These are phyloP conservation scores for Sepioteuthis lessoniana DNA, from an alignment of 2,888 invertebrate species.

Conservation along the genomic window DNA sequence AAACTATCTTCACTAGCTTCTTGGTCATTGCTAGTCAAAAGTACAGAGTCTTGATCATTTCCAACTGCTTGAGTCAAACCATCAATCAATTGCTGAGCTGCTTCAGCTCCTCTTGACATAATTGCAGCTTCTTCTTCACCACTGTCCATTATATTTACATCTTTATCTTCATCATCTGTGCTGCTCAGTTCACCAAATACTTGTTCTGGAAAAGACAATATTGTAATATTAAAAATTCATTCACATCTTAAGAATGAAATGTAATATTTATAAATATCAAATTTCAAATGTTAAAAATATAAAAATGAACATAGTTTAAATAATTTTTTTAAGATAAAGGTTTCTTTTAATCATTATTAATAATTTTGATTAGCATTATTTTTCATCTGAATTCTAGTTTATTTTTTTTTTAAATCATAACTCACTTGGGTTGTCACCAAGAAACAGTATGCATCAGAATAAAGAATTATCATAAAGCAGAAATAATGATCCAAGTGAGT, in stretches of 20 bases:
- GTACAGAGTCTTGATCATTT: constrained; percentile 6
- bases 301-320: no score
- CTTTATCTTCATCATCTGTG: constrained; percentile 81
- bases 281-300: no score
- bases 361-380: no score
- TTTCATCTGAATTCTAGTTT: no score
- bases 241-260: background rate
- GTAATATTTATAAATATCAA: no score
- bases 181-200: constrained; percentile 95
- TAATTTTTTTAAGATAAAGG: no score
- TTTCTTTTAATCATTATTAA: no score
- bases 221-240: background rate
- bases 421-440: no score
- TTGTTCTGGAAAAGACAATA: constrained; percentile 79
- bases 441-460: no score
- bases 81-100: constrained; percentile 40
- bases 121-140: constrained; percentile 77
- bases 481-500: no score
- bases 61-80: constrained; percentile 34
- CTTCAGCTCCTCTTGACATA: constrained; percentile 47
- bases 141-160: constrained; percentile 84
- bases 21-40: constrained; percentile 23
- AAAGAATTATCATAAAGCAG: no score
- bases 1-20: constrained; percentile 38
- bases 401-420: no score